A percentile compares a stretch with the other conserved stretches of the same genome.
Conservation (phyloP, 2,888 invertebrate species). For the Clitarchus hookeri region DNA sequence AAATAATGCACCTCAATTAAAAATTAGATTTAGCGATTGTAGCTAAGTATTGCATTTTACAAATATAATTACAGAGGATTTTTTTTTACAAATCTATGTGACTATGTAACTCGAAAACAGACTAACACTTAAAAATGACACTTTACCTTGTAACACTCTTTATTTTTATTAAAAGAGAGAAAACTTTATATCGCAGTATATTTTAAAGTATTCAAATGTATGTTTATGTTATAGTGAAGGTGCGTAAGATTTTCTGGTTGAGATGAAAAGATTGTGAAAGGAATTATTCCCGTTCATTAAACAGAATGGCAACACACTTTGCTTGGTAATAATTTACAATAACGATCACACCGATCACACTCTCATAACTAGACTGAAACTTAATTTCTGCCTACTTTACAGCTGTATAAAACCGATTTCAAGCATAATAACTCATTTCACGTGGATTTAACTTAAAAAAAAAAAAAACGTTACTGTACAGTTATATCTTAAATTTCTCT, state of each 20-base stretch:
- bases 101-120: conserved; percentile 20
- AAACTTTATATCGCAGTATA: conserved; percentile 22
- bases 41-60: conserved; percentile 17
- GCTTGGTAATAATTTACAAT: conserved; percentile 4
- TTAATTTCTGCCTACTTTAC: neutral
- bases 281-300: neutral
- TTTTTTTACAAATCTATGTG: conserved; percentile 11
- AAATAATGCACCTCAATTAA: conserved; percentile 18
- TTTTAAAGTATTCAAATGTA: conserved; percentile 19
- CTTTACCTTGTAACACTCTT: conserved; percentile 16
- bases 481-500: neutral
- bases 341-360: neutral
- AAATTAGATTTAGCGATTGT: conserved; percentile 21
- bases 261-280: conserved; percentile 21
- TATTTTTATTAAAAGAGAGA: conserved; percentile 20
- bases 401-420: neutral
- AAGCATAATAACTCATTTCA: neutral
- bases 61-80: conserved; percentile 8
- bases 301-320: conserved; percentile 14
- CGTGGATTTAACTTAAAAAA: conserved; percentile 17
- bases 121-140: conserved; percentile 27
- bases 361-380: neutral
- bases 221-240: conserved; percentile 22
- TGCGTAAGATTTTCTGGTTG: conserved; percentile 25
- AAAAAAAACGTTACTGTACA: conserved; percentile 18